These are phyloP conservation scores for Protodeltote pygarga DNA, from an alignment of 2,888 invertebrate species.

Conservation along the genomic window DNA sequence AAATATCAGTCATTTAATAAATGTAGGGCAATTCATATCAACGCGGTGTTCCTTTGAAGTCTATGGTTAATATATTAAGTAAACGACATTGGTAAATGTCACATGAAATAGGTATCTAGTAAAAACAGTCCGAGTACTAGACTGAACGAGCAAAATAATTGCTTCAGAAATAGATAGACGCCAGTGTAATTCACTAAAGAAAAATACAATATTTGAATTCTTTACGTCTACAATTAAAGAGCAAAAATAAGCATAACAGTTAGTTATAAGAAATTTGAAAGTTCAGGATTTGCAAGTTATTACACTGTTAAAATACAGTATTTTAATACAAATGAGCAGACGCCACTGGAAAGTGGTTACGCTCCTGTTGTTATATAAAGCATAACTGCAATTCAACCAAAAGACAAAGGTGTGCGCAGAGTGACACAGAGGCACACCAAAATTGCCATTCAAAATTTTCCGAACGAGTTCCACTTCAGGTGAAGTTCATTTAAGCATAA, in stretches of 20 bases:
- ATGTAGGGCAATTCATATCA: slow-evolving; percentile 33
- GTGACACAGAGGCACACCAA: slow-evolving; percentile 72
- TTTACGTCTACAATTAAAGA: slow-evolving; percentile 15
- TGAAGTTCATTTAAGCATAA: slow-evolving; percentile 85
- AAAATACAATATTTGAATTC: slow-evolving; percentile 16
- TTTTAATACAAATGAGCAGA: slow-evolving; percentile 65
- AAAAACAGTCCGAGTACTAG: slow-evolving; percentile 22
- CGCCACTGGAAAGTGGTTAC: slow-evolving; percentile 77
- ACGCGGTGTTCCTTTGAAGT: slow-evolving; percentile 34
- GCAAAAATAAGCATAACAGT: slow-evolving; percentile 27
- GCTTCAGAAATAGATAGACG: slow-evolving; percentile 14
- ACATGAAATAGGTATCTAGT: slow-evolving; percentile 12
- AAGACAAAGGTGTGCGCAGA: slow-evolving; percentile 80
- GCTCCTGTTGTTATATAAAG: slow-evolving; percentile 81
- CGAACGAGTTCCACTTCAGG: slow-evolving; percentile 81
- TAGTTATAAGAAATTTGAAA: slow-evolving; percentile 53
- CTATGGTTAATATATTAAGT: slow-evolving; percentile 30
- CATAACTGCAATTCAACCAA: slow-evolving; percentile 79
- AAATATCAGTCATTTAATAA: slow-evolving; percentile 39
- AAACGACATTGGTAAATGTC: slow-evolving; percentile 22
- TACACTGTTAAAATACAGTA: slow-evolving; percentile 53
- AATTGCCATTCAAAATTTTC: slow-evolving; percentile 84
- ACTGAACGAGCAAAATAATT: slow-evolving; percentile 8
- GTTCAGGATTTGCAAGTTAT: slow-evolving; percentile 59
- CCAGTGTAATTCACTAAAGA: slow-evolving; percentile 7